phyloP scores from a whole-genome alignment of 2,113 vertebrate genomes.

The Irena cyanogastra region DNA sequence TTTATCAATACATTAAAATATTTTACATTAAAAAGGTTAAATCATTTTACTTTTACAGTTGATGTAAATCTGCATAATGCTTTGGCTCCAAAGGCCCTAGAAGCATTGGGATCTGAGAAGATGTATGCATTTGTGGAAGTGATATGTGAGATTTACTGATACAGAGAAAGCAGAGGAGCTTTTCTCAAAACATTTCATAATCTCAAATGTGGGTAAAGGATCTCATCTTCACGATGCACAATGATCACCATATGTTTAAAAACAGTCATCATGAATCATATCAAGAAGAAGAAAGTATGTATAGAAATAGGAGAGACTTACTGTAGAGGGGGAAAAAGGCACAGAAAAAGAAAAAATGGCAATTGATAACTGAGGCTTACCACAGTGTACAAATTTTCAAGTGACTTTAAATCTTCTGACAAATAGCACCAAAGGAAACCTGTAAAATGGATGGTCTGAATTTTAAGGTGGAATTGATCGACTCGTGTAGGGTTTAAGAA shows the following conservation, averaged over 20 bases:
- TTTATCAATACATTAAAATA: background rate
- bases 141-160: background rate
- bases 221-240: background rate
- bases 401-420: background rate
- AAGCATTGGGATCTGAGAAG: background rate
- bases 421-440: background rate
- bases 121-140: background rate
- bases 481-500: background rate
- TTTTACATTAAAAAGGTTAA: background rate
- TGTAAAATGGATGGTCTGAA: background rate
- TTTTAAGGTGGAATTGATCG: background rate
- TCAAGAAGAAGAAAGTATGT: background rate
- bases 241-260: background rate
- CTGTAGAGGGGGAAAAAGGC: background rate
- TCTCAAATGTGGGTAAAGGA: background rate
- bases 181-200: background rate
- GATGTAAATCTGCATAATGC: fast-evolving
- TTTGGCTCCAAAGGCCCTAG: background rate
- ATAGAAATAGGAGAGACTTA: background rate
- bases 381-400: background rate
- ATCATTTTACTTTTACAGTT: background rate
- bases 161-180: background rate
- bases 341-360: background rate
- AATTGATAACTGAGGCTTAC: background rate
- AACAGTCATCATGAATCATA: background rate